Conservation (phyloP, 2,113 vertebrate species). For the Taurulus bubalis region DNA sequence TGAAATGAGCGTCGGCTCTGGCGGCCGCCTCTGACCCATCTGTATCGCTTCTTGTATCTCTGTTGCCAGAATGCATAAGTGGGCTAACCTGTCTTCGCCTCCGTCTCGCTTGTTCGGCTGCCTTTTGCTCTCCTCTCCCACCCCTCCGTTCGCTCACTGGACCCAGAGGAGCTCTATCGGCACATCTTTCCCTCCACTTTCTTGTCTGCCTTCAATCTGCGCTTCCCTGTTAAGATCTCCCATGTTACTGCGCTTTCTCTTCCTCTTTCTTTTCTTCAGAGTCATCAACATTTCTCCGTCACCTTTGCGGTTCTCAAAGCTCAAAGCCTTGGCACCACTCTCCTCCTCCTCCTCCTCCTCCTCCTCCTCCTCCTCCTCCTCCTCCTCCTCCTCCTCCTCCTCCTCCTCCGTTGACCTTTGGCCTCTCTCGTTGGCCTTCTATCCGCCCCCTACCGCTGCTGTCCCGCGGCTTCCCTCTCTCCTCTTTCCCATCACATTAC, state of each 20-base stretch:
- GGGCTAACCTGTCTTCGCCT: constrained; percentile 61
- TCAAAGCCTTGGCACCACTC: constrained; percentile 17
- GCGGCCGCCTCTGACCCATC: constrained; percentile 48
- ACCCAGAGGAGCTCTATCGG: constrained; percentile 60
- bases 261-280: constrained; percentile 19
- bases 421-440: neutral
- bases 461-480: neutral
- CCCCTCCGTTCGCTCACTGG: constrained; percentile 54
- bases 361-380: neutral
- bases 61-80: constrained; percentile 64
- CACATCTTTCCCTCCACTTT: constrained; percentile 45
- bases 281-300: constrained; percentile 46
- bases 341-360: constrained; percentile 11
- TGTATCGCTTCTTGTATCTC: constrained; percentile 63
- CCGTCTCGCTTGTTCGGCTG: constrained; percentile 53
- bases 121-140: constrained; percentile 15
- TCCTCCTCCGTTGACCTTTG: neutral
- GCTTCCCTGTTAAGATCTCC: constrained; percentile 50
- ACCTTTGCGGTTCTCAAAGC: neutral
- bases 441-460: neutral
- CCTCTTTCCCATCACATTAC: constrained; percentile 5
- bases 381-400: constrained; percentile 1
- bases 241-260: constrained; percentile 12
- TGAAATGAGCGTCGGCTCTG: constrained; percentile 51
- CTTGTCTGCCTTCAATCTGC: constrained; percentile 56